Evolutionary conservation across 1,140 invertebrate genomes (phyloP).

Genomic region (Saxidomus purpurata): DNA sequence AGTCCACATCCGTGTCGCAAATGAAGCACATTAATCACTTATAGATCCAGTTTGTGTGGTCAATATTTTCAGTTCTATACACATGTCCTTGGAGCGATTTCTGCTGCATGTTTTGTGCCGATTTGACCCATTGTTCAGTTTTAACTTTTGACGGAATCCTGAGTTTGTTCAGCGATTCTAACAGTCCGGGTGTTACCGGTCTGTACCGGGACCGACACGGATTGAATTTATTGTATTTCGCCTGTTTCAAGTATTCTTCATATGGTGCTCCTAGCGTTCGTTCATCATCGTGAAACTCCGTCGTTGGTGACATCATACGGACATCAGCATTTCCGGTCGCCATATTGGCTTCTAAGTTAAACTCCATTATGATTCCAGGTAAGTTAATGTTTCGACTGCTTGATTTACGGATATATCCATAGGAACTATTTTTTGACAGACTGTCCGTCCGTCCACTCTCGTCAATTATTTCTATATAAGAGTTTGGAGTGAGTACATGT

Average conservation of each 20-base stretch:
- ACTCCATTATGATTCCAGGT: constrained; percentile 62
- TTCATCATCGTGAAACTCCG: constrained; percentile 46
- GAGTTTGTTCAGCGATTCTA: constrained; percentile 47
- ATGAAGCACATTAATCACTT: too few relatives aligned
- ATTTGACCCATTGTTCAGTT: constrained; percentile 60
- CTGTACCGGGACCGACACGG: constrained; percentile 24
- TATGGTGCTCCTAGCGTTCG: constrained; percentile 44
- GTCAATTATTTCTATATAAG: not conserved
- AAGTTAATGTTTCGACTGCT: constrained; percentile 38
- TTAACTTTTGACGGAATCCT: constrained; percentile 48
- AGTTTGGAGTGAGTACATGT: not conserved
- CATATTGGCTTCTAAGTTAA: constrained; percentile 51
- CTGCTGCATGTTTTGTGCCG: constrained; percentile 1
- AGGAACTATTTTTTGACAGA: not conserved
- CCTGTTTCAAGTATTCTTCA: constrained; percentile 44
- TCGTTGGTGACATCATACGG: not conserved
- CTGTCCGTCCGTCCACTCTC: not conserved
- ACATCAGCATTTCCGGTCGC: not conserved
- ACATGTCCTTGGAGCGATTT: not conserved
- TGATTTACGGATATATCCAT: not conserved
- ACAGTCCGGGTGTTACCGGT: constrained; percentile 58
- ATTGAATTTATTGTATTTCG: constrained; percentile 19
- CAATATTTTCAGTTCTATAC: constrained; percentile 42
- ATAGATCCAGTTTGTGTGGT: constrained; percentile 56
- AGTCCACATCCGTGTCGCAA: too few relatives aligned